A percentile compares a stretch with the other conserved stretches of the same genome.
Evolutionary conservation across 2,797 vertebrate genomes (phyloP).

Genomic region (Gorsachius magnificus): DNA sequence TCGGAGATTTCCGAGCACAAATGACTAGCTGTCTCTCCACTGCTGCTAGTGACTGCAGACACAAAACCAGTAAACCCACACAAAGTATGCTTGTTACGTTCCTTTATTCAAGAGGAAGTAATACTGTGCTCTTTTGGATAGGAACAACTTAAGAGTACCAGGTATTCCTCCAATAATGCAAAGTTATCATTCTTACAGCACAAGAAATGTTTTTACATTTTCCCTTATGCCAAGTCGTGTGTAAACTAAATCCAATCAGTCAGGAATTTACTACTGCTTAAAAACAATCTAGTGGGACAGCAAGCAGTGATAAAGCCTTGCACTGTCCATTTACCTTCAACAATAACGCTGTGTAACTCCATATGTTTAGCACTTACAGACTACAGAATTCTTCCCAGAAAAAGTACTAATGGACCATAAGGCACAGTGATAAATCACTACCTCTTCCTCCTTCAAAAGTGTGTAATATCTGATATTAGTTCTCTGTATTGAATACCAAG

Average conservation of each 20-base stretch:
- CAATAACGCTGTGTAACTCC: background rate
- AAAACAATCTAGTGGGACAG: background rate
- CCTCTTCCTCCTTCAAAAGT: background rate
- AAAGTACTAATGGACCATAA: background rate
- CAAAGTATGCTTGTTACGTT: background rate
- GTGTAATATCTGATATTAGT: background rate
- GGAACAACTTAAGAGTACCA: background rate
- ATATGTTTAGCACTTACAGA: background rate
- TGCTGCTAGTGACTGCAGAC: background rate
- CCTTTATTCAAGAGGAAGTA: background rate
- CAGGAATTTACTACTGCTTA: background rate
- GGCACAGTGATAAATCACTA: background rate
- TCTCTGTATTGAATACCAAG: background rate
- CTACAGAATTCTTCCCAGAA: background rate
- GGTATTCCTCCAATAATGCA: background rate
- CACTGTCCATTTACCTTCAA: background rate
- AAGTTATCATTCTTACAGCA: background rate
- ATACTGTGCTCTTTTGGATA: background rate
- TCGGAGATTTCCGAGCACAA: background rate
- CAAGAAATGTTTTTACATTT: background rate
- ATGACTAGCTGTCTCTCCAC: background rate
- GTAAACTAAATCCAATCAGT: background rate
- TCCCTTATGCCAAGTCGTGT: background rate
- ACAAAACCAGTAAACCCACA: background rate
- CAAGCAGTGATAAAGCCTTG: background rate